Evolutionary conservation across 1,140 invertebrate species (phyloP).

Genomic region (Nymphalis io): DNA sequence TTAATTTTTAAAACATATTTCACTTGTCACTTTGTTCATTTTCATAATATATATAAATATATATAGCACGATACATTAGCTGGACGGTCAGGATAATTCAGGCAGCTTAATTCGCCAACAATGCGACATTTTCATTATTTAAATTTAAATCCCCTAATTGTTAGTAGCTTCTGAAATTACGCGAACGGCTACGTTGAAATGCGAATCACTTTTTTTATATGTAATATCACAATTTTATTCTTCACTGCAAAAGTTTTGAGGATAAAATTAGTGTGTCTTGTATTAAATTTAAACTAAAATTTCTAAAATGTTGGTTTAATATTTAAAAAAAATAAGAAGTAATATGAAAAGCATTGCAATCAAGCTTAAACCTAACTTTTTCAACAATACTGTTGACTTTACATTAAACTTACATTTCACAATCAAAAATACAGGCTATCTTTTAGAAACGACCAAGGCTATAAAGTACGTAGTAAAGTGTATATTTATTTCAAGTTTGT

Average conservation of each 20-base stretch:
- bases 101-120: constrained; percentile 39
- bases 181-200: constrained; percentile 14
- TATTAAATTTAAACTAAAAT: too few relatives aligned
- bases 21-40: not conserved
- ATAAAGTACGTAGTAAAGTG: too few relatives aligned
- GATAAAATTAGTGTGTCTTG: not conserved
- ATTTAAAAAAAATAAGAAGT: too few relatives aligned
- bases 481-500: too few relatives aligned
- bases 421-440: too few relatives aligned
- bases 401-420: too few relatives aligned
- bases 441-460: too few relatives aligned
- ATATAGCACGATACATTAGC: not conserved
- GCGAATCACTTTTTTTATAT: constrained; percentile 13
- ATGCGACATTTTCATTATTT: constrained; percentile 42
- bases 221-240: constrained; percentile 1
- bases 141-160: constrained; percentile 42
- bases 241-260: not conserved
- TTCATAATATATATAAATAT: not conserved
- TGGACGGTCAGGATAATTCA: constrained; percentile 5
- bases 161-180: constrained; percentile 32
- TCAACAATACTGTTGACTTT: too few relatives aligned
- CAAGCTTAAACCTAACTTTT: too few relatives aligned
- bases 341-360: too few relatives aligned
- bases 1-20: too few relatives aligned
- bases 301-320: too few relatives aligned